Percentiles rank a stretch among this genome's conserved stretches.
phyloP scores from a whole-genome alignment of 2,113 vertebrate species.

The Siniperca knerii region DNA sequence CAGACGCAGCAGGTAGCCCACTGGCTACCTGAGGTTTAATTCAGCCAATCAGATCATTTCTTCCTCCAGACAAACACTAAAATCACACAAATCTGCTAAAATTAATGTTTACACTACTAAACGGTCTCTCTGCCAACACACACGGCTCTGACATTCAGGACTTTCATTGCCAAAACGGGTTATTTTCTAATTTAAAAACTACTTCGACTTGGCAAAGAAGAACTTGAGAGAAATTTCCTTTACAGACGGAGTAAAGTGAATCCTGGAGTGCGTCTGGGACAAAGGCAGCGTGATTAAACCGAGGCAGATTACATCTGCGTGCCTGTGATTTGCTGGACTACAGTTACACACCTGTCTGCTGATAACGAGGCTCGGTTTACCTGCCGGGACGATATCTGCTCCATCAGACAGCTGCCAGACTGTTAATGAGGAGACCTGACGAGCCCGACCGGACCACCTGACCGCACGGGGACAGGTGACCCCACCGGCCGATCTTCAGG shows the following conservation, averaged over 20 bases:
- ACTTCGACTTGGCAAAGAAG: not conserved
- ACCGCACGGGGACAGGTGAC: slow-evolving; percentile 23
- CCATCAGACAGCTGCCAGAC: slow-evolving; percentile 70
- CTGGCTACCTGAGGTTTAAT: not conserved
- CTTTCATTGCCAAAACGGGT: not conserved
- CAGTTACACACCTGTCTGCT: slow-evolving; percentile 73
- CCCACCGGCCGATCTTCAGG: not conserved
- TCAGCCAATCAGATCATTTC: not conserved
- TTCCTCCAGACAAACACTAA: no score
- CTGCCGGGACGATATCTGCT: slow-evolving; percentile 40
- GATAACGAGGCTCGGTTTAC: slow-evolving; percentile 75
- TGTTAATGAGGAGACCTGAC: slow-evolving; percentile 47
- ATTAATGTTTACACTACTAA: not conserved
- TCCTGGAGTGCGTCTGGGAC: not conserved
- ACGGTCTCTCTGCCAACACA: not conserved
- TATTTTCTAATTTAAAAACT: not conserved
- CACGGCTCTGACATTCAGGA: not conserved
- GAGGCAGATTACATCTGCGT: slow-evolving; percentile 3
- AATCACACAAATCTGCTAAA: not conserved
- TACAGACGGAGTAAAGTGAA: slow-evolving; percentile 2
- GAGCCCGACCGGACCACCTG: slow-evolving; percentile 16
- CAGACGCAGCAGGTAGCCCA: not conserved
- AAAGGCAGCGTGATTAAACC: slow-evolving; percentile 14
- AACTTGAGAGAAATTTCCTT: not conserved
- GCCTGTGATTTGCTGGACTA: slow-evolving; percentile 59